Conservation (phyloP, 2,888 invertebrate genomes). For the Endotricha flammealis region DNA sequence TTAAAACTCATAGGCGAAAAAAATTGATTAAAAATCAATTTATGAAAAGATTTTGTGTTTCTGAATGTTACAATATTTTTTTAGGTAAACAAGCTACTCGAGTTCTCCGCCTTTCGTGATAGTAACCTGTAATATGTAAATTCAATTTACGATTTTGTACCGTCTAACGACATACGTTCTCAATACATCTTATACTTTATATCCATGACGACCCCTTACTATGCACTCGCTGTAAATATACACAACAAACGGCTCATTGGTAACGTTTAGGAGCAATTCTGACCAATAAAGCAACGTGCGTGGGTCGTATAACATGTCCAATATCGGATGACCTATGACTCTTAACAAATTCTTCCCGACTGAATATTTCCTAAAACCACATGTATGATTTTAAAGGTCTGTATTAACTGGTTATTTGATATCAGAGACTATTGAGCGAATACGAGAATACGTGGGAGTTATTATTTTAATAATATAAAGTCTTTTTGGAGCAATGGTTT, state of each 20-base stretch:
- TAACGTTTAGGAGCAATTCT: conserved; percentile 75
- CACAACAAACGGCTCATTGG: conserved; percentile 71
- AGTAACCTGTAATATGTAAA: no score
- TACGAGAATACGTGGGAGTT: conserved; percentile 53
- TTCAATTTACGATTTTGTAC: conserved; percentile 20
- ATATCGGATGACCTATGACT: conserved; percentile 20
- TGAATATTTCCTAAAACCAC: conserved; percentile 3
- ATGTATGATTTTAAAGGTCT: conserved; percentile 30
- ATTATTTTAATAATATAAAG: conserved; percentile 53
- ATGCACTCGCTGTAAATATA: conserved; percentile 67
- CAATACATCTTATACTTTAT: conserved; percentile 56
- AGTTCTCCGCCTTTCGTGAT: no score
- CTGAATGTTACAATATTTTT: no score
- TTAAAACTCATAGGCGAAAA: no score
- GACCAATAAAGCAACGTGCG: conserved; percentile 69
- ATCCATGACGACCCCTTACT: conserved; percentile 40
- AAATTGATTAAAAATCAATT: no score
- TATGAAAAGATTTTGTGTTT: no score
- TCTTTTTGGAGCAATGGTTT: conserved; percentile 27
- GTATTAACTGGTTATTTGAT: conserved; percentile 42
- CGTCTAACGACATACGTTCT: conserved; percentile 23
- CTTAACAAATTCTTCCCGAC: not conserved
- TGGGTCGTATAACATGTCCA: conserved; percentile 47
- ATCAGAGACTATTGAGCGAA: conserved; percentile 51
- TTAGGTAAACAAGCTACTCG: no score